Evolutionary conservation across 2,797 vertebrate genomes (phyloP), one percentile per base, ranked within the genome.

Genomic region (Orientallactaga sibirica): DNA sequence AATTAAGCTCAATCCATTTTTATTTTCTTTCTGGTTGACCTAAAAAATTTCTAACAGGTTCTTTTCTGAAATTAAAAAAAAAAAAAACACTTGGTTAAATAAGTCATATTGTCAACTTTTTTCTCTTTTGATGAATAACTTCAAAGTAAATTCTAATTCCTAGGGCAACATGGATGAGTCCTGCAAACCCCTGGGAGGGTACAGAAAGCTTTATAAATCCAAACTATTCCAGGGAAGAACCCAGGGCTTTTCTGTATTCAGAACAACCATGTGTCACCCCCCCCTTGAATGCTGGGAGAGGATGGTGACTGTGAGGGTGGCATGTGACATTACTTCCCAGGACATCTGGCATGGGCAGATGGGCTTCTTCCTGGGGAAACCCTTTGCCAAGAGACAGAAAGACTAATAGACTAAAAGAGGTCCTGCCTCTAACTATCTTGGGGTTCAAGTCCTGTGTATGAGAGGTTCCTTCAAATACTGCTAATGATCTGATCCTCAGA

Each of bases 61-160:
- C 29, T 91, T 91, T 88, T 14, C 91, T 41, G 22, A 92, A 86
- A 88, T 70, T 77, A 62, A 77, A 87, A 92, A 83, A 68, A 52
- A 76, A 83, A 52, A 76, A 83, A 85, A 58, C 52, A 92, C 62
- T 3, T 5, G 66, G 52, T 88, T 93, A 94, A 92, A 94, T 92
- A 90, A 92, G 90, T 70, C 86, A 86, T 68, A 95, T 89, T 10
- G 88, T 93, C 52, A 92, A 24, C 25, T 92, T 62, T 90, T 92
- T 92, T 61, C 22, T 89, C n/a, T 74, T 84, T 94, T 85, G 80
- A 91, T 85, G 68, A 93, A 37, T 80, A 95, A 88, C 90, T 90
- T 37, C 22, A 77, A 92, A 78, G n/a, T 82, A 88, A 94, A 96
- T 94, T 93, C 27, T 93, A 95, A 97, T 91, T 96, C 67, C 87